Evolutionary conservation across 2,113 vertebrate species (phyloP), one percentile per base, ranked within the genome.

Genomic region (Tetraodon nigroviridis): DNA sequence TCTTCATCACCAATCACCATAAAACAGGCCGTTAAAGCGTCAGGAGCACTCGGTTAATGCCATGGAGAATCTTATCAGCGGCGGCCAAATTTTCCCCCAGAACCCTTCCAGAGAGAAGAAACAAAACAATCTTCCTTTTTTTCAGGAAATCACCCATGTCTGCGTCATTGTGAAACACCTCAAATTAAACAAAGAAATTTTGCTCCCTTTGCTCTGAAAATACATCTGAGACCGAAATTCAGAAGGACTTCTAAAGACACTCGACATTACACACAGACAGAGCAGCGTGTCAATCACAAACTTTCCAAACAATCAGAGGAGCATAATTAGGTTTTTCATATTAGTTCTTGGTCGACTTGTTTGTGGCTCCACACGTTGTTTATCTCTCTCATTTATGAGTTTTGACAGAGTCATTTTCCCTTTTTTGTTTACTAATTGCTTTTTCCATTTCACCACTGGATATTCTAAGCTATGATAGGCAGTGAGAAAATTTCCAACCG

Each of bases 51-150:
- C 1, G 3, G 55, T 22, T 45, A 16, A 18, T 50, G 59, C 47
- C 13, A 4, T 27, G 1, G 54, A 67, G 58, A 64, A 62, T 62
- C 55, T 51, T 80, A 61, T 74, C 64, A 76, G 75, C 55, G 3
- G 45, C 37, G 18, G 55, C 47, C 44, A 60, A 73, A 73, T 79
- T 69, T 64, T 45, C 50, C 42, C 48, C 5, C 16, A 40, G 21
- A 21, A 51, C 22, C 37, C n/a, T 17, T n/a, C n/a, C 44, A 46
- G 44, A 37, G 32, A 2, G 32, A 8, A 12, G 32, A 37, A 10
- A 32, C 29, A 37, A 37, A 8, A 8, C 8, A 37, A 37, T 3
- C 24, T 32, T 37, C 10, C 12, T 37, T 37, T 11, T 27, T 27
- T 27, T 27, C 7, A 27, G 24, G 7, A 27, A 27, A 27, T 27